Conservation (phyloP, 2,888 invertebrate species). For the Thalpophila matura region DNA sequence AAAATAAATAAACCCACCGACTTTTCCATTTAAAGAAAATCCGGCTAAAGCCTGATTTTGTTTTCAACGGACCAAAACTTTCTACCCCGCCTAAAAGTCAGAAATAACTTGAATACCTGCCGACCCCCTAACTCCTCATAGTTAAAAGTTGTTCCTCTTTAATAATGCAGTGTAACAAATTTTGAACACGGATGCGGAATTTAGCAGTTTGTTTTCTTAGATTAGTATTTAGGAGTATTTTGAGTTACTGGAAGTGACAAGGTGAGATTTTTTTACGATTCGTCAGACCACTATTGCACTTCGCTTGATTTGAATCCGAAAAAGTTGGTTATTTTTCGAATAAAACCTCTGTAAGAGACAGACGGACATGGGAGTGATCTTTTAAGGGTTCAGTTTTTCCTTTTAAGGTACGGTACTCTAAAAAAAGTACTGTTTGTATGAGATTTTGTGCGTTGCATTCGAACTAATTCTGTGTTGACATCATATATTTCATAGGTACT, state of each 20-base stretch:
- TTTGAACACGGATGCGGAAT: slow-evolving; percentile 43
- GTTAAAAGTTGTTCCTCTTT: slow-evolving; percentile 35
- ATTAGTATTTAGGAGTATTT: slow-evolving; percentile 27
- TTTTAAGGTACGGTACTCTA: too few relatives aligned
- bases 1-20: too few relatives aligned
- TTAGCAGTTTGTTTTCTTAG: slow-evolving; percentile 42
- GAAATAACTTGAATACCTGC: slow-evolving; percentile 17
- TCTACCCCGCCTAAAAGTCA: slow-evolving; percentile 2
- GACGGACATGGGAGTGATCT: too few relatives aligned
- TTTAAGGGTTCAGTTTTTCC: too few relatives aligned
- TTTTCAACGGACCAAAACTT: slow-evolving; percentile 23
- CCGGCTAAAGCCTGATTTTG: not conserved
- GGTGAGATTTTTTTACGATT: not conserved
- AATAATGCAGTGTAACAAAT: slow-evolving; percentile 51
- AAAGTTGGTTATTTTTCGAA: too few relatives aligned
- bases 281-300: not conserved
- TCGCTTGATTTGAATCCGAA: too few relatives aligned
- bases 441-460: too few relatives aligned
- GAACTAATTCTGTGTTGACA: too few relatives aligned
- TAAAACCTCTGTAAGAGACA: too few relatives aligned
- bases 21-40: not conserved
- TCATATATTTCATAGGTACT: too few relatives aligned
- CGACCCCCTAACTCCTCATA: slow-evolving; percentile 10
- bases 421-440: too few relatives aligned
- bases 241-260: slow-evolving; percentile 4